Evolutionary conservation across 2,113 vertebrate genomes (phyloP).

Genomic region (Hippocampus mohnikei): DNA sequence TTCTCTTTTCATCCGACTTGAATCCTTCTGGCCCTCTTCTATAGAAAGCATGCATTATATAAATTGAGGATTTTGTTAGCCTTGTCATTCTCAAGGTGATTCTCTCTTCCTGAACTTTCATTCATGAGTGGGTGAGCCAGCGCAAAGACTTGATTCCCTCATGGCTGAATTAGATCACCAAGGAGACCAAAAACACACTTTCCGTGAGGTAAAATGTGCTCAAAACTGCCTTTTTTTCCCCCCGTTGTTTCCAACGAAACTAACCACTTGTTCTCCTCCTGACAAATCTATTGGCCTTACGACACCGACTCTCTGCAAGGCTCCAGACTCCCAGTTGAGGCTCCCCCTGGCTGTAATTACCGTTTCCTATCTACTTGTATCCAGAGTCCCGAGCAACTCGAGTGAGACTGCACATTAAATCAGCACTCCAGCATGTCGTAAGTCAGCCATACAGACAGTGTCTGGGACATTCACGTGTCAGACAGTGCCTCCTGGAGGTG

Average conservation of each 20-base stretch:
- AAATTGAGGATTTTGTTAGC: conserved; percentile 24
- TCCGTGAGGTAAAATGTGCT: conserved; percentile 34
- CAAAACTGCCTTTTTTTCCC: conserved; percentile 29
- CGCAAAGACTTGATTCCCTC: conserved; percentile 26
- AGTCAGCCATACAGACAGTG: conserved; percentile 38
- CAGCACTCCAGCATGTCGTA: conserved; percentile 51
- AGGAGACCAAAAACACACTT: conserved; percentile 31
- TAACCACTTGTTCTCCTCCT: conserved; percentile 41
- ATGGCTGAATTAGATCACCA: conserved; percentile 33
- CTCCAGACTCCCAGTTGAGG: conserved; percentile 38
- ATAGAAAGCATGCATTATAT: conserved; percentile 15
- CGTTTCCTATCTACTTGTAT: conserved; percentile 49
- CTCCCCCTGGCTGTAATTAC: conserved; percentile 53
- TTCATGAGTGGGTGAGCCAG: conserved; percentile 30
- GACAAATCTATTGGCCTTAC: conserved; percentile 53
- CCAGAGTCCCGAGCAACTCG: conserved; percentile 31
- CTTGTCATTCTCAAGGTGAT: conserved; percentile 18
- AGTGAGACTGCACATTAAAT: conserved; percentile 52
- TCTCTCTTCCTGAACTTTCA: conserved; percentile 29
- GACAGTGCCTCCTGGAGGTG: conserved; percentile 31
- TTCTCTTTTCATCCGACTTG: conserved; percentile 2
- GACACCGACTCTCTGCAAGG: conserved; percentile 52
- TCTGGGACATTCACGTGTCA: conserved; percentile 29
- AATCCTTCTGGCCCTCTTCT: neutral
- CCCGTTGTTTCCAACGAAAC: conserved; percentile 30